Base-by-base conservation (phyloP, 2,797 vertebrate genomes). In the Schizothorax lantsangensis region DNA sequence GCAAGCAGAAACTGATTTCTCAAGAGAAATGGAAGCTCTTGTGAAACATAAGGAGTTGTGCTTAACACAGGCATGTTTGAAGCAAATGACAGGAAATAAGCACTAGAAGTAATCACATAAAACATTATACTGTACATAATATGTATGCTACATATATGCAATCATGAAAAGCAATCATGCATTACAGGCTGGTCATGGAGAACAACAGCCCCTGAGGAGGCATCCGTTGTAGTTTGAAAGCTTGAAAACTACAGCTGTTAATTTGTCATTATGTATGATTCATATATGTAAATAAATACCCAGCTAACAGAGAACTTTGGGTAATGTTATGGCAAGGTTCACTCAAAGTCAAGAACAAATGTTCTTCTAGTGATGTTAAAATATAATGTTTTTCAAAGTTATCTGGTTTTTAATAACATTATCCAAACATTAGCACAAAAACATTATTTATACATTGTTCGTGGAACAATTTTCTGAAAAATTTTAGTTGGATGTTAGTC, bases 1-100 rank as follows among this genome's bases (percentile, higher is more conserved):
- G 11, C 9, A 84, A 84, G 77, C 83, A 78, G 57, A 43, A 40
- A 82, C 21, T 52, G 59, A 40, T 78, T 54, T 68, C 43, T 59
- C 11, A 10, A 45, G 2, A 45, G 21, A 80, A 79, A 59, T 38
- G 33, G 47, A 72, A 15, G 21, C 2, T 72, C 6, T 40, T 54
- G 14, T 26, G 30, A 82, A 54, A 72, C 6, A 0, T 38, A 15
- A 57, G 9, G 19, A 72, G 68, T 57, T 47, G 36, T 36, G 43
- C 6, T 68, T 66, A 47, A 81, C 40, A 43, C n/a, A 38, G 23
- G 26, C 17, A 47, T 49, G 30, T 59, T 11, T 64, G 7, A 72
- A 43, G 81, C 30, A 43, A 57, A 30, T 62, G 38, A 33, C 19
- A 49, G 30, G 52, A 74, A 62, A 47, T 26, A 36, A 59, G 10